These are phyloP conservation scores for Halisarca cf. caerulea DNA, from an alignment of 37 sponge, comb jelly and placozoan species.

Conservation along the genomic window DNA sequence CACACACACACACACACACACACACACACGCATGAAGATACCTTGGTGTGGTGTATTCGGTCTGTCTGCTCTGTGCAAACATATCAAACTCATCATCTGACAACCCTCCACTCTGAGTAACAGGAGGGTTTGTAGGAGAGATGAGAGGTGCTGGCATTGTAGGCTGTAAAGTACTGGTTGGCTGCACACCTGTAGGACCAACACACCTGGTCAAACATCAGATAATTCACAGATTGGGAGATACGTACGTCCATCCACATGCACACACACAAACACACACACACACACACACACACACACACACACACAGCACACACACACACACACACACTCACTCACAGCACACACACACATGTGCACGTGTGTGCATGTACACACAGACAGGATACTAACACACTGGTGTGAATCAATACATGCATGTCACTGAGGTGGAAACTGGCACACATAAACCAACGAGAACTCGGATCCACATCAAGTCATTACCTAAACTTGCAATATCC, in stretches of 20 bases:
- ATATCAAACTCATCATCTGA: conserved; percentile 91
- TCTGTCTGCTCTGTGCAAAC: conserved; percentile 87
- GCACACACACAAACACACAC: conserved; percentile 17
- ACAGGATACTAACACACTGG: conserved; percentile 5
- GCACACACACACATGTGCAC: conserved; percentile 28
- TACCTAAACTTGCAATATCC: conserved; percentile 1
- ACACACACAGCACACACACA: conserved; percentile 8
- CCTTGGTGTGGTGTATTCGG: neutral
- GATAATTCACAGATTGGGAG: neutral
- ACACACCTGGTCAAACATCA: too few species aligned
- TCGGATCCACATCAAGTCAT: neutral
- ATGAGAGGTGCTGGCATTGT: neutral
- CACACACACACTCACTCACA: conserved; percentile 21
- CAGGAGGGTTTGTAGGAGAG: neutral
- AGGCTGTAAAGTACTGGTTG: neutral
- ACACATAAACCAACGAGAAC: conserved; percentile 1
- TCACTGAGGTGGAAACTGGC: neutral
- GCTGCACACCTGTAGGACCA: neutral
- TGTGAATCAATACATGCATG: too few species aligned
- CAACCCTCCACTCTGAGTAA: neutral
- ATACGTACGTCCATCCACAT: neutral
- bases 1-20: neutral
- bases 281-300: neutral
- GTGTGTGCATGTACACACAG: conserved; percentile 6
- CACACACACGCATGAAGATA: neutral